Evolutionary conservation across 1,140 invertebrate species (phyloP), one percentile per base, ranked within the genome.

Genomic region (Scylla paramamosain): DNA sequence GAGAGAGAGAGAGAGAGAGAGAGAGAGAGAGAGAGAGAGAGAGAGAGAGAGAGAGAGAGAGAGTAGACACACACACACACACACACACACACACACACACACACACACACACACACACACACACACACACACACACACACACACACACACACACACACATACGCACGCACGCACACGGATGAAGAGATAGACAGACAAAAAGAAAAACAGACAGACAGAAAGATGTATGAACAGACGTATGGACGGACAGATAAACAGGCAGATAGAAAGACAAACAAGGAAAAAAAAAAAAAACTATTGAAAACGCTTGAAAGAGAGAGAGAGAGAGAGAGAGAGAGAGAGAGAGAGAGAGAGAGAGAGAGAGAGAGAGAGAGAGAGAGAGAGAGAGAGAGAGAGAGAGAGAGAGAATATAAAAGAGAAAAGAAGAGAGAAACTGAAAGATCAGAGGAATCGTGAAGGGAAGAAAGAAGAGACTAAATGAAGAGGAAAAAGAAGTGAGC

Each of bases 91-190:
- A n/a, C n/a, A n/a, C n/a, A n/a, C n/a, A n/a, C n/a, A n/a, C n/a
- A n/a, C n/a, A n/a, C n/a, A n/a, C 6, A 39, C 39, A 39, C 39
- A 39, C 39, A 39, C 39, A 39, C 39, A 39, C 39, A 86, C 25
- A 31, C 32, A 12, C 16, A 28, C 28, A 86, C 83, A 25, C 83
- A 88, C 32, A 46, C n/a, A 8, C 88, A 90, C 20, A 39, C 32
- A 90, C n/a, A 88, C 87, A 88, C n/a, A 88, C 87, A 88, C n/a
- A 88, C 32, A 90, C 20, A 90, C 88, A 90, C 20, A 39, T 31
- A 90, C 39, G 32, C 32, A 90, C 46, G 6, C 39, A 39, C 39
- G 6, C 39, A 39, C 39, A 39, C 39, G 6, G 0, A 59, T 67
- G 28, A 14, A 59, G 0, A 59, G 0, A 59, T 59, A 59, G 0